Evolutionary conservation across 2,113 vertebrate genomes (phyloP), one percentile per base, ranked within the genome.

Genomic region (Labrus mixtus): DNA sequence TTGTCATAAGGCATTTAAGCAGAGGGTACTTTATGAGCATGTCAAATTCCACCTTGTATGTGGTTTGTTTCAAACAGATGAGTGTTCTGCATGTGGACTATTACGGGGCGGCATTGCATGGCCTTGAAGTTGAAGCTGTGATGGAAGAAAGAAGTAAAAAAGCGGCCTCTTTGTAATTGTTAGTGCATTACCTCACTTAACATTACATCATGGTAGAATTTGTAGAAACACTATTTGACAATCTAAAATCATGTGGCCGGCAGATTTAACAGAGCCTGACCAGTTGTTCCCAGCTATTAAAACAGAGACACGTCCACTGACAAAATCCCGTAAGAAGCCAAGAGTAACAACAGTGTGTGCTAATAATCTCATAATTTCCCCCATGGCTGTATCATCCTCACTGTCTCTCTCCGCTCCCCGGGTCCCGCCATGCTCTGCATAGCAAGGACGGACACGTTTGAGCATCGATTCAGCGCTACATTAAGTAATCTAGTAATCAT

Each of bases 381-480:
- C 92, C 58, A 65, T 82, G 90, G 90, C 90, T 89, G 72, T 83
- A 84, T 91, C 82, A 87, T 50, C 25, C 75, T 85, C 79, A 66
- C 76, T 85, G 88, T 91, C 88, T 92, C 76, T 13, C 78, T 67
- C 51, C n/a, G 77, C 82, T 50, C 60, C 63, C 61, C 61, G 67
- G 37, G 50, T n/a, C 72, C 19, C 54, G 29, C 74, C 68, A n/a
- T 73, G 66, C 86, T 77, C 76, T 16, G 58, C 15, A 71, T 50
- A 73, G 72, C 76, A 33, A 37, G 65, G 85, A 91, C 77, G 56
- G 92, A 89, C 93, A 87, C 20, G 5, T 90, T 87, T 92, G 92
- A 86, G 90, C 84, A 94, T 93, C 83, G 90, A 93, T 93, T 93
- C 85, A 86, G 84, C 82, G 87, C 91, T 93, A 94, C 93, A 93